Base-by-base conservation (phyloP, 2,113 vertebrate species). In the Anhinga rufa region DNA sequence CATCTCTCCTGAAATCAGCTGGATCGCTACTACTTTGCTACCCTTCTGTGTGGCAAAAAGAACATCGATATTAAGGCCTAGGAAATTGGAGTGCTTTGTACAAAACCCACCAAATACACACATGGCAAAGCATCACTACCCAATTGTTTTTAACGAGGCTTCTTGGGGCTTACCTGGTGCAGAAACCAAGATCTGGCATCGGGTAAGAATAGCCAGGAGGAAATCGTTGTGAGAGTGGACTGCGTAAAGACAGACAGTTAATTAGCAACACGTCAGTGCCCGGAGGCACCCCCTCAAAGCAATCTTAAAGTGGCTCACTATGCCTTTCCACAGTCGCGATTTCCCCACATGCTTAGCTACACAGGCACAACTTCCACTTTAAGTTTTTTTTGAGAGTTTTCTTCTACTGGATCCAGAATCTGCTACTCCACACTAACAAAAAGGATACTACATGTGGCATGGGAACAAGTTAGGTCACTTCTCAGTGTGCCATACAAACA, bases 151-250 rank as follows among this genome's bases (percentile, higher is more conserved):
- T 24, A 57, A 40, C 2, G 7, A 54, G 31, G 46, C 51, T 75
- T 61, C 58, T 57, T 2, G 2, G 57, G 28, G 81, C 96, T 95
- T 97, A 99, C 99, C 99, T 98, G 99, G 99, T 68, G 99, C 98
- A 71, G 99, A 99, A 82, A 99, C 99, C 92, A 99, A 98, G 93
- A 99, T 99, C 96, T 99, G 99, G 88, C 99, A 99, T 18, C 99
- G 98, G 3, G 99, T 99, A 75, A 99, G 99, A 91, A 99, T 99
- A 48, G 99, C 99, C 98, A 99, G 93, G 74, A 99, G 98, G 92
- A 99, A 99, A 90, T 99, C 99, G 7, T 99, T 99, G 97, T 99
- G 99, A 60, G 99, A 98, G 60, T 99, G 99, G 17, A 99, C 99
- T 99, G 96, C 1, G 3, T 62, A 51, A 28, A 93, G 60, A 90